Conservation (phyloP, 2,797 vertebrate species). For the Anguilla anguilla region DNA sequence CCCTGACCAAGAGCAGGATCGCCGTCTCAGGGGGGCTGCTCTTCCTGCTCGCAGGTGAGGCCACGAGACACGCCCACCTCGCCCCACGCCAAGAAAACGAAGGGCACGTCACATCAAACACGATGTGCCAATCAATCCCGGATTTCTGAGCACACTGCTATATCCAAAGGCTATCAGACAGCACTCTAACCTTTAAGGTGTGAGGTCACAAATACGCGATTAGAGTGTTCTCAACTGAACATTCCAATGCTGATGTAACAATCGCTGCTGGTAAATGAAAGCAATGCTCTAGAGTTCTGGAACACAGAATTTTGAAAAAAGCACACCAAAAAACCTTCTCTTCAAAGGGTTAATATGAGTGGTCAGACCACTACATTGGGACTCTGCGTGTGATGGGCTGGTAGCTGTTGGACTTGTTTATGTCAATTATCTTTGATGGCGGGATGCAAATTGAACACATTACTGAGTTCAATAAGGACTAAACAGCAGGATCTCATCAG, state of each 20-base stretch:
- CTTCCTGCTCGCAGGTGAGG: conserved; percentile 87
- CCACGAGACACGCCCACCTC: background rate
- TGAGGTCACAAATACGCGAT: too few relatives aligned
- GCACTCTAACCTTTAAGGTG: too few relatives aligned
- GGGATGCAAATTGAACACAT: background rate
- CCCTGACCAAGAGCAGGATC: conserved; percentile 84
- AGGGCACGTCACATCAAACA: background rate
- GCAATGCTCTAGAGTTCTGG: too few relatives aligned
- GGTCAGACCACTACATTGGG: too few relatives aligned
- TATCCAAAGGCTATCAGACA: background rate
- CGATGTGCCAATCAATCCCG: background rate
- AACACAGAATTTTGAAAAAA: too few relatives aligned
- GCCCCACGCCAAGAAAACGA: background rate
- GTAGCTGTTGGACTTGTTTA: background rate
- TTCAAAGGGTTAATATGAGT: too few relatives aligned
- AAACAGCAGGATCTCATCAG: background rate
- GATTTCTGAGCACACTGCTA: background rate
- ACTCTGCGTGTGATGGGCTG: background rate
- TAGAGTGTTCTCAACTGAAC: too few relatives aligned
- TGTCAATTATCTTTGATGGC: background rate
- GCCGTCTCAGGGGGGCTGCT: conserved; percentile 87
- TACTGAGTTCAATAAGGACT: background rate
- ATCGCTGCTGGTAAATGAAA: too few relatives aligned
- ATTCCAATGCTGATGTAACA: too few relatives aligned
- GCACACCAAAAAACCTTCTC: too few relatives aligned